Conservation (phyloP, 2,888 invertebrate genomes). For the Marasmarcha lunaedactyla region DNA sequence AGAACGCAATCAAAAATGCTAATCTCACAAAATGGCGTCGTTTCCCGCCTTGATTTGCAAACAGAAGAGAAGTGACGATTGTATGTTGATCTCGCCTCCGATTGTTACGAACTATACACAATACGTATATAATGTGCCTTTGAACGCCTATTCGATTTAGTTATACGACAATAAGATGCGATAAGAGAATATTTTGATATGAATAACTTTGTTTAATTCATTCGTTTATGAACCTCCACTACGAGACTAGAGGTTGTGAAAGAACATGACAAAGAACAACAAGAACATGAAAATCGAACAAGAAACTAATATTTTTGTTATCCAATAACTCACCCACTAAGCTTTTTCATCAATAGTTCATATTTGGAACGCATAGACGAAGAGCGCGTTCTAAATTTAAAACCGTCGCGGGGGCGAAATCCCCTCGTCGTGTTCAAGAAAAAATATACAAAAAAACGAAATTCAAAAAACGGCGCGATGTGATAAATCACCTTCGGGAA, state of each 20-base stretch:
- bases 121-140: too few relatives aligned
- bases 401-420: conserved; percentile 50
- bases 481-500: conserved; percentile 71
- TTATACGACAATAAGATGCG: conserved; percentile 1
- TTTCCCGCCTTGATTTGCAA: conserved; percentile 52
- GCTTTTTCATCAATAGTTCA: conserved; percentile 47
- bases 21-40: conserved; percentile 38
- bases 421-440: conserved; percentile 38
- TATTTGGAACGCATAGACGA: conserved; percentile 34
- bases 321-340: conserved; percentile 49
- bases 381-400: conserved; percentile 58
- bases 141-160: conserved; percentile 10
- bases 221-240: conserved; percentile 16
- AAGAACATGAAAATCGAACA: too few relatives aligned
- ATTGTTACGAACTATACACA: too few relatives aligned
- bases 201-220: background rate
- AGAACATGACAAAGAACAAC: too few relatives aligned
- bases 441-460: conserved; percentile 12
- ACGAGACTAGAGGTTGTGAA: too few relatives aligned
- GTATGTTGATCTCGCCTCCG: conserved; percentile 47
- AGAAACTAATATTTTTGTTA: too few relatives aligned
- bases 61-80: conserved; percentile 55
- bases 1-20: conserved; percentile 44
- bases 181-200: conserved; percentile 1
- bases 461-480: conserved; percentile 25